A percentile compares a stretch with the other conserved stretches of the same genome.
Evolutionary conservation across 2,797 vertebrate species (phyloP).

Genomic region (Zalophus californianus): DNA sequence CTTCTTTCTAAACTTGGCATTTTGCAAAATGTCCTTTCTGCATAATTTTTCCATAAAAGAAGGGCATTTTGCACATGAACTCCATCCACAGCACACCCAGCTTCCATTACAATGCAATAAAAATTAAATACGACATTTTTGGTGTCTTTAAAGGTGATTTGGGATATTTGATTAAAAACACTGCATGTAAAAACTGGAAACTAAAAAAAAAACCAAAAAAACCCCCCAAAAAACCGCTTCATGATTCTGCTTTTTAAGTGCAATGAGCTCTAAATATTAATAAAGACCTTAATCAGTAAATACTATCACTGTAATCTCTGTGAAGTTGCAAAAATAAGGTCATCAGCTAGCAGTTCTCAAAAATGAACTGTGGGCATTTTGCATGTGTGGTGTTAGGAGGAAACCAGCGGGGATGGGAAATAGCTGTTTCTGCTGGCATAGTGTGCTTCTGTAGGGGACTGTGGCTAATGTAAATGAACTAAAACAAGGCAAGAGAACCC

Average conservation of each 20-base stretch:
- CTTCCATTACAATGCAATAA: conserved; percentile 14
- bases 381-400: background rate
- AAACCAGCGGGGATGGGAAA: background rate
- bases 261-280: background rate
- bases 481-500: background rate
- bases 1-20: conserved; percentile 54
- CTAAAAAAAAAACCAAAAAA: background rate
- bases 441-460: background rate
- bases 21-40: conserved; percentile 50
- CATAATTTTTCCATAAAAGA: conserved; percentile 56
- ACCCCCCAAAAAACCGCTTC: background rate
- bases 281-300: background rate
- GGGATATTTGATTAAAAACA: conserved; percentile 50
- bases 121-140: conserved; percentile 32
- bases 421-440: background rate
- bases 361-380: background rate
- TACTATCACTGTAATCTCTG: background rate
- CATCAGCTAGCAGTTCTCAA: background rate
- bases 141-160: conserved; percentile 38
- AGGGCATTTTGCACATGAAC: conserved; percentile 15
- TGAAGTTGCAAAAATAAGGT: background rate
- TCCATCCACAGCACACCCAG: background rate
- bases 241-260: background rate
- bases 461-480: background rate
- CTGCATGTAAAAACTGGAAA: background rate